These are phyloP conservation scores for Pelecanus crispus DNA, from an alignment of 2,113 vertebrate genomes.

Conservation along the genomic window DNA sequence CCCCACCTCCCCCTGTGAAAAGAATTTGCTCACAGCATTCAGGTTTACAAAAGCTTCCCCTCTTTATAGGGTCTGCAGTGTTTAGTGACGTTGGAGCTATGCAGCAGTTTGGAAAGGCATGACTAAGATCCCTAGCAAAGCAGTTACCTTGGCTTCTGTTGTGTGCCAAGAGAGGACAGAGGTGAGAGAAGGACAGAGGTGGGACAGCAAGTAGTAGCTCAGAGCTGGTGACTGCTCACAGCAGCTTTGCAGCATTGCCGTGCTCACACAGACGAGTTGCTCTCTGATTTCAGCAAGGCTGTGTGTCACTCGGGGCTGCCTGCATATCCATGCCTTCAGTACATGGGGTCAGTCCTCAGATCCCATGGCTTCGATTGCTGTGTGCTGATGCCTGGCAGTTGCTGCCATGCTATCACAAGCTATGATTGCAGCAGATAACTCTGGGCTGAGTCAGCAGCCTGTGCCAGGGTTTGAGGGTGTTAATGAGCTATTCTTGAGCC, in stretches of 20 bases:
- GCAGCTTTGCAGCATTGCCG: accelerated
- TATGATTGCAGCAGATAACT: neutral
- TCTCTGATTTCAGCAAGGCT: neutral
- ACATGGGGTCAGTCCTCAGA: neutral
- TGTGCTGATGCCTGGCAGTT: neutral
- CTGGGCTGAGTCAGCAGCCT: neutral
- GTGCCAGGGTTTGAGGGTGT: neutral
- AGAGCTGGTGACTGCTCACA: neutral
- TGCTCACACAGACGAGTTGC: neutral
- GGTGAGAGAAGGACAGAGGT: neutral
- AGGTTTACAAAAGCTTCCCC: neutral
- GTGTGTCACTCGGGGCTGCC: neutral
- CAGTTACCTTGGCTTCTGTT: neutral
- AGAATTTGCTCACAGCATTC: neutral
- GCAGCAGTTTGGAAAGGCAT: neutral
- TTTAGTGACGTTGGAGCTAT: neutral
- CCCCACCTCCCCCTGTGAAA: neutral
- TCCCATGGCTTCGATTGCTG: no score
- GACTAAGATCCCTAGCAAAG: neutral
- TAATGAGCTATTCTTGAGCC: neutral
- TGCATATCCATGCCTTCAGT: neutral
- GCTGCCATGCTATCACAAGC: neutral
- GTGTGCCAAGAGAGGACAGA: neutral
- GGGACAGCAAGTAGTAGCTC: neutral
- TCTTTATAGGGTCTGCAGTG: neutral